phyloP scores from a whole-genome alignment of 2,797 vertebrate species.

The Eulemur rubriventer region DNA sequence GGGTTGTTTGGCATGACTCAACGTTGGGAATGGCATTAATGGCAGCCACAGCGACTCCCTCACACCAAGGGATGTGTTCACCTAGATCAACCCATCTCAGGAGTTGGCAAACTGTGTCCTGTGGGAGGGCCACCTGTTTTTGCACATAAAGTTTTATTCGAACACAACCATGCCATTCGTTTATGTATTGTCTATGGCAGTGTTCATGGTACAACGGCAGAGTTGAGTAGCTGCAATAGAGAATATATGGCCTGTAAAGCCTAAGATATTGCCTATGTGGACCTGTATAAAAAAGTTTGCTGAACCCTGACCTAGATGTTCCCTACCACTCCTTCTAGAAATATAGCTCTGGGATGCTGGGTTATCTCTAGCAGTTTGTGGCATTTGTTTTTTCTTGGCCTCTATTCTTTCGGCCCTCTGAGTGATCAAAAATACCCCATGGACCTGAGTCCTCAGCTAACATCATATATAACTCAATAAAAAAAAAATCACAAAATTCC shows the following conservation, averaged over 20 bases:
- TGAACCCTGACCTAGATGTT: background rate
- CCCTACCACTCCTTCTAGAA: background rate
- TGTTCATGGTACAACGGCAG: rapidly evolving
- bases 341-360: background rate
- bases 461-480: background rate
- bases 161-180: background rate
- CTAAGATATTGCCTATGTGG: background rate
- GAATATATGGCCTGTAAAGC: background rate
- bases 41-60: background rate
- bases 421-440: background rate
- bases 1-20: background rate
- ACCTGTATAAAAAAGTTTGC: background rate
- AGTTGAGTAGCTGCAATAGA: background rate
- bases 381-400: background rate
- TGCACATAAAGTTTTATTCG: background rate
- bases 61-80: background rate
- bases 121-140: background rate
- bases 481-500: background rate
- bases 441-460: background rate
- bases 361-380: background rate
- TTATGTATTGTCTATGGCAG: background rate
- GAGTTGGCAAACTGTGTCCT: background rate
- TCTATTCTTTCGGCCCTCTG: background rate
- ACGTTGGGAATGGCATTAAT: background rate
- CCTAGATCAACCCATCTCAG: background rate